A percentile compares a stretch with the other conserved stretches of the same genome.
Evolutionary conservation across 1,140 invertebrate genomes (phyloP).

Genomic region (Semibalanus balanoides): DNA sequence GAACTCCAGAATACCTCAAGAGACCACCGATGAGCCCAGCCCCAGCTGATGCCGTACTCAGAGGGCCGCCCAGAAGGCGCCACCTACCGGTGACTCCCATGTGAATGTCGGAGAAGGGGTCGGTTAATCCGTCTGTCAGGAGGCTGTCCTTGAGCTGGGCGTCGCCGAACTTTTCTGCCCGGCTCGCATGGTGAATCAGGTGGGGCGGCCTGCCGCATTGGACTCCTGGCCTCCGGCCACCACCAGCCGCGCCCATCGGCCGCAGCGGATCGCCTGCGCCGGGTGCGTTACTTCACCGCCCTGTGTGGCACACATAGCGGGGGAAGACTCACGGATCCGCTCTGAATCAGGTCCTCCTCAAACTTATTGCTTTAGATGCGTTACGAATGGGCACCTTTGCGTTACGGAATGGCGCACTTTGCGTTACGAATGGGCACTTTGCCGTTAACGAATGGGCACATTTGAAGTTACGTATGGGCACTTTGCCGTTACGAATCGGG

Average conservation of each 20-base stretch:
- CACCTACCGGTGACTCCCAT: conserved; percentile 70
- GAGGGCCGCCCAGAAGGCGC: too few relatives aligned
- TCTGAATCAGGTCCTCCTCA: too few relatives aligned
- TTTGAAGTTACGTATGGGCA: too few relatives aligned
- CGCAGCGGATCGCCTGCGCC: conserved; percentile 51
- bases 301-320: conserved; percentile 27
- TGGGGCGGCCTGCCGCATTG: conserved; percentile 71
- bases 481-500: too few relatives aligned
- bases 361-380: too few relatives aligned
- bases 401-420: too few relatives aligned
- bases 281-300: conserved; percentile 50
- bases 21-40: too few relatives aligned
- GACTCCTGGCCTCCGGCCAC: conserved; percentile 72
- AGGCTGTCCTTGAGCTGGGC: conserved; percentile 50
- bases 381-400: too few relatives aligned
- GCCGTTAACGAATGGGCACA: too few relatives aligned
- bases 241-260: conserved; percentile 52
- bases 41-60: too few relatives aligned
- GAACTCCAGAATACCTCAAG: too few relatives aligned
- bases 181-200: conserved; percentile 43
- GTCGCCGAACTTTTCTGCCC: conserved; percentile 56
- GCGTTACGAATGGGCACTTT: too few relatives aligned
- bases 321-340: background rate
- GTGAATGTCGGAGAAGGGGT: conserved; percentile 59
- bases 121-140: conserved; percentile 60